Evolutionary conservation across 64 coral and sea anemone genomes (phyloP).

Genomic region (Astreopora myriophthalma): DNA sequence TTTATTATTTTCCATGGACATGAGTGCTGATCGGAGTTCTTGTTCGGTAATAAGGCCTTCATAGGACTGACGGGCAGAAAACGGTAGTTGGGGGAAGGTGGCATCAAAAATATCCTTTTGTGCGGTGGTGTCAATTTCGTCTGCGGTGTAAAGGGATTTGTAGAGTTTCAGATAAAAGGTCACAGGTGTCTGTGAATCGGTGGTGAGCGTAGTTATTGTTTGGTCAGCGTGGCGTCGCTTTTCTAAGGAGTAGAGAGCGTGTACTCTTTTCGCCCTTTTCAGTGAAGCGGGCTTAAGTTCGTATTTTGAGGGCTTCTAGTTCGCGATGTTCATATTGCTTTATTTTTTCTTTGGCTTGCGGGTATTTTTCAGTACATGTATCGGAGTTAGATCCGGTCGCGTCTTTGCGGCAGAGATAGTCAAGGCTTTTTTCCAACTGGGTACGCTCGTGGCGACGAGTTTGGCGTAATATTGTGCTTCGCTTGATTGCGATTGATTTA

Average conservation of each 20-base stretch:
- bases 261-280: slow-evolving; percentile 25
- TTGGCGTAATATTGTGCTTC: background rate
- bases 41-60: background rate
- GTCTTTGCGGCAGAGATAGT: background rate
- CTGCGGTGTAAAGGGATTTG: background rate
- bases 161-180: background rate
- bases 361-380: background rate
- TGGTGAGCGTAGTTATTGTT: background rate
- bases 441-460: background rate
- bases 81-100: background rate
- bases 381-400: background rate
- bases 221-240: background rate
- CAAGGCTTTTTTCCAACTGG: background rate
- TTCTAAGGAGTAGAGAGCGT: background rate
- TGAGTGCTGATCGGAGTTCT: background rate
- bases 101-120: background rate
- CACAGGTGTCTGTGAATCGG: background rate
- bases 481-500: background rate
- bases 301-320: background rate
- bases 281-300: background rate
- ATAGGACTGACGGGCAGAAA: background rate
- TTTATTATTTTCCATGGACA: background rate
- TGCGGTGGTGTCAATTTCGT: background rate
- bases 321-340: background rate
- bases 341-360: background rate